Percentiles rank a stretch among this genome's conserved stretches.
These are phyloP conservation scores for Parnassius mnemosyne DNA, from an alignment of 2,888 invertebrate genomes.

Conservation along the genomic window DNA sequence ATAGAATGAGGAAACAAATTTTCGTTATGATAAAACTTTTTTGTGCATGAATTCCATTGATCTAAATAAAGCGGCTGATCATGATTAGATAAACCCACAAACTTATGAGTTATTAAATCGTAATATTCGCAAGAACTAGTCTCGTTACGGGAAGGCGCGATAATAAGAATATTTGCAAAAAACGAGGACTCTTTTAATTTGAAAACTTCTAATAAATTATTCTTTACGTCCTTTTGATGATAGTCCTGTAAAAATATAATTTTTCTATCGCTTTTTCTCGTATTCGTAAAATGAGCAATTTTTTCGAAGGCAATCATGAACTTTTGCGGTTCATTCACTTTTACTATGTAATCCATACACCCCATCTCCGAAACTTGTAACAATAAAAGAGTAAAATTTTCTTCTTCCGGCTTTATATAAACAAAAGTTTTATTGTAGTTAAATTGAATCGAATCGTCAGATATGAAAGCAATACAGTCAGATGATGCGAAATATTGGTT, in stretches of 20 bases:
- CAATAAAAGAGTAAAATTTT: slow-evolving; percentile 44
- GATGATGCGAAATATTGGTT: slow-evolving; percentile 51
- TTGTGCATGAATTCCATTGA: slow-evolving; percentile 60
- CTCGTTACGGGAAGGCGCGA: slow-evolving; percentile 39
- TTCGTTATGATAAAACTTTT: slow-evolving; percentile 47
- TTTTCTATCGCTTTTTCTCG: slow-evolving; percentile 69
- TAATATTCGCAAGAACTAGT: slow-evolving; percentile 41
- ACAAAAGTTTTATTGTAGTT: slow-evolving; percentile 41
- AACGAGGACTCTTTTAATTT: slow-evolving; percentile 51
- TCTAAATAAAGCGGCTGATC: slow-evolving; percentile 55
- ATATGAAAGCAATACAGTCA: slow-evolving; percentile 58
- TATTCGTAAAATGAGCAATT: slow-evolving; percentile 54
- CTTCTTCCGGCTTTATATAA: slow-evolving; percentile 41
- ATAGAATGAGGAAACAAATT: slow-evolving; percentile 75
- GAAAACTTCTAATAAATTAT: slow-evolving; percentile 44
- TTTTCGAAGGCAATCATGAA: slow-evolving; percentile 65
- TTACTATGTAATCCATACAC: slow-evolving; percentile 71
- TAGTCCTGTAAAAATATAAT: slow-evolving; percentile 59
- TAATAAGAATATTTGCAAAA: slow-evolving; percentile 58
- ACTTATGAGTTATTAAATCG: slow-evolving; percentile 67
- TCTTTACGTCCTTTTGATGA: slow-evolving; percentile 30
- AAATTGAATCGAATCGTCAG: slow-evolving; percentile 46
- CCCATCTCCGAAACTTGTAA: slow-evolving; percentile 62
- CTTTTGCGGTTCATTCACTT: slow-evolving; percentile 50
- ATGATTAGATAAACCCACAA: slow-evolving; percentile 49